Evolutionary conservation across 2,888 invertebrate species (phyloP).

Genomic region (Phyllotreta cruciferae): DNA sequence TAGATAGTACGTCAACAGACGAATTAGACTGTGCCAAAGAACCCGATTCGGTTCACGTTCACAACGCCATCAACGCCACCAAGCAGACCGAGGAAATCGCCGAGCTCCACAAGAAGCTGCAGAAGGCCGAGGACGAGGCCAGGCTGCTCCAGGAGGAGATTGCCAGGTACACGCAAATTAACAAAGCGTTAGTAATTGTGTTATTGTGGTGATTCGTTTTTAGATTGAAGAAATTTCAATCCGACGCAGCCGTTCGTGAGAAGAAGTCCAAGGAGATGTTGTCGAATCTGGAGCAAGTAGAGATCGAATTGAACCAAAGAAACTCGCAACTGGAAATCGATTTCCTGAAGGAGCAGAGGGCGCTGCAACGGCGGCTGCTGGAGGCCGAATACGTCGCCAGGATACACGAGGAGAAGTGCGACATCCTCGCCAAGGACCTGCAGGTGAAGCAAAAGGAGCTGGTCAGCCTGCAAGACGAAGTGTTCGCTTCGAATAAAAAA

Average conservation of each 20-base stretch:
- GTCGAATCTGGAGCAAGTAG: conserved; percentile 76
- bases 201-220: conserved; percentile 33
- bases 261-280: conserved; percentile 81
- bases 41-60: conserved; percentile 48
- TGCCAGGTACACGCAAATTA: conserved; percentile 56
- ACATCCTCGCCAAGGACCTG: conserved; percentile 70
- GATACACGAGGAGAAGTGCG: conserved; percentile 72
- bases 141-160: conserved; percentile 76
- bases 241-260: conserved; percentile 74
- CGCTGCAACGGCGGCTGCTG: conserved; percentile 60
- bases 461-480: conserved; percentile 72
- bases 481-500: conserved; percentile 71
- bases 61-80: conserved; percentile 67
- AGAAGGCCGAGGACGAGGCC: conserved; percentile 68
- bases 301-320: conserved; percentile 75
- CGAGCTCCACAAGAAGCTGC: conserved; percentile 74
- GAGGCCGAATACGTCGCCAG: conserved; percentile 73
- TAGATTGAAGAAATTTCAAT: conserved; percentile 72
- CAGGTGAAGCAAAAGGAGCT: conserved; percentile 70
- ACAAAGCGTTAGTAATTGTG: not conserved
- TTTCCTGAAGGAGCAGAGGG: conserved; percentile 68
- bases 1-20: conserved; percentile 70
- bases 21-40: conserved; percentile 61
- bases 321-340: conserved; percentile 77
- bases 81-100: conserved; percentile 73